Base-by-base conservation (phyloP, 1,140 invertebrate genomes). In the Caenorhabditis latens region DNA sequence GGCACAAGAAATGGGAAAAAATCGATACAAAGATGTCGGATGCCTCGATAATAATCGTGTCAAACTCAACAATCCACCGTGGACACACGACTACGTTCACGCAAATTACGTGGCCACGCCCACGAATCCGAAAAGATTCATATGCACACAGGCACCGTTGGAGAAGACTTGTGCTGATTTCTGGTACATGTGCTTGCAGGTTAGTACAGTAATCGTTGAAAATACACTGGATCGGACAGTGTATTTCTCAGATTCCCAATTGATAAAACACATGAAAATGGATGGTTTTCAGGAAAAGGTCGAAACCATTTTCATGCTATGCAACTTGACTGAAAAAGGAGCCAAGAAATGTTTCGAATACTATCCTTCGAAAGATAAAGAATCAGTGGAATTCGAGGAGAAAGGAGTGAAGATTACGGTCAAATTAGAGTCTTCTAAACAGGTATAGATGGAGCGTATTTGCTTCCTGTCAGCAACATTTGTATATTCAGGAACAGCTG, bases 271-370 rank as follows among this genome's bases (percentile, higher is more conserved):
- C 57, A n/a, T 58, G 4, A 75, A 9, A n/a, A 9, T 75, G 0
- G 16, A 6, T 46, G 8, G 4, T 48, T 46, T 75, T 48, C 43
- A 75, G 67, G 67, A 75, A 46, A 16, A 48, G 19, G 67, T 75
- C 4, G 32, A 24, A 53, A 83, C 48, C 46, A 57, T 87, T 48
- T 50, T 84, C 86, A 65, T 89, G 84, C 88, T 90, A 6, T 75
- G 67, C 16, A 75, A 75, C 9, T 6, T 46, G 21, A 46, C n/a
- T 4, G 67, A 75, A 19, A 84, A 57, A 24, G 43, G 83, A 48
- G 53, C 40, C 32, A 61, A 82, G 24, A 88, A 88, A 50, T 87
- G 61, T 42, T 43, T 9, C 48, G 50, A 88, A 8, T 87, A 87
- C 46, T 87, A 48, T 8, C 82, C 86, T 0, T 40, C 13, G 4